phyloP scores from a whole-genome alignment of 2,113 vertebrate genomes.

The Sphaerodactylus townsendi region DNA sequence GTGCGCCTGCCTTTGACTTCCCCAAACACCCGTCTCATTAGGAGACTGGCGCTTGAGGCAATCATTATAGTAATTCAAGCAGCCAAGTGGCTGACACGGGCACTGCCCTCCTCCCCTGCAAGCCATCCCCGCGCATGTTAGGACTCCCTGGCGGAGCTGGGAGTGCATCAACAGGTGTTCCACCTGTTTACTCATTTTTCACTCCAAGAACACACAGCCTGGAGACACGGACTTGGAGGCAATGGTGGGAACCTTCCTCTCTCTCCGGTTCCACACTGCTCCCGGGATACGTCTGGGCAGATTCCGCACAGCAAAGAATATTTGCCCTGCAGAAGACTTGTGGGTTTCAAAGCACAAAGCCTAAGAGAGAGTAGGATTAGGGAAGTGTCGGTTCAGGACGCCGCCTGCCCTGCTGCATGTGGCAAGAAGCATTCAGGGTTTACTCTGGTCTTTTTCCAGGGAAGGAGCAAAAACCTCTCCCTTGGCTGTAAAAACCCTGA shows the following conservation, averaged over 20 bases:
- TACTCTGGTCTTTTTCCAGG: fast-evolving
- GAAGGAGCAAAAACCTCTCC: neutral
- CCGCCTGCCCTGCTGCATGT: neutral
- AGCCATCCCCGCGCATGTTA: neutral
- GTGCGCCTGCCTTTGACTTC: fast-evolving
- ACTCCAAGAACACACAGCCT: conserved; percentile 9
- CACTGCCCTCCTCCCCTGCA: neutral
- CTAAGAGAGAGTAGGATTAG: neutral
- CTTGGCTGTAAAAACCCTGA: neutral
- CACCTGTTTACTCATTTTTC: conserved; percentile 38
- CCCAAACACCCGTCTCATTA: neutral
- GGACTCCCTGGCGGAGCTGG: neutral
- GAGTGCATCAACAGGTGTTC: neutral
- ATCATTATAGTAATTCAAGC: neutral
- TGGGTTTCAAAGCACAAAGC: conserved; percentile 23
- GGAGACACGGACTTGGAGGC: fast-evolving
- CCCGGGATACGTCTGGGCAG: conserved; percentile 32
- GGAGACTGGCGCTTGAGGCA: neutral
- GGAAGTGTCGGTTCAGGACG: neutral
- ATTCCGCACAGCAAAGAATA: neutral
- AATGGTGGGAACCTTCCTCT: neutral
- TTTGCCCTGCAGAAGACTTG: conserved; percentile 12
- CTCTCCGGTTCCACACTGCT: neutral
- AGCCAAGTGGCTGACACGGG: neutral
- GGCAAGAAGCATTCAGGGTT: too few species aligned